Percentiles rank a stretch among this genome's conserved stretches.
These are phyloP conservation scores for Pseudomyrmex concolor DNA, from an alignment of 1,140 invertebrate species.

Conservation along the genomic window DNA sequence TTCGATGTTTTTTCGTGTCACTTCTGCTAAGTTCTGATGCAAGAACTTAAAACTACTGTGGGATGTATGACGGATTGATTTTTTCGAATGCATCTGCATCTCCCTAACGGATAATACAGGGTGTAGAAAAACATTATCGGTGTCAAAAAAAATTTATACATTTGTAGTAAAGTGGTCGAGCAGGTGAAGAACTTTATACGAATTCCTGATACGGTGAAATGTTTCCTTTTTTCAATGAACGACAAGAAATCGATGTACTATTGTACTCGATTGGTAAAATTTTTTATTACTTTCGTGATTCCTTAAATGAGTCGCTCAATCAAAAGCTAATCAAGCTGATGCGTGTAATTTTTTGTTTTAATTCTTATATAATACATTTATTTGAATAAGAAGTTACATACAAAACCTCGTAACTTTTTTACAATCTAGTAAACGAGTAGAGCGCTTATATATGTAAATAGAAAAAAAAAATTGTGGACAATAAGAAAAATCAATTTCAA, in stretches of 20 bases:
- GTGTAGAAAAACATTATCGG: constrained; percentile 34
- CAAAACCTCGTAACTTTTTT: constrained; percentile 13
- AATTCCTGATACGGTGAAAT: constrained; percentile 2
- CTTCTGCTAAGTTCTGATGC: background rate
- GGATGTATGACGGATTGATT: constrained; percentile 12
- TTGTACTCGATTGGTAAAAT: background rate
- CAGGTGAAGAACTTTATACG: constrained; percentile 30
- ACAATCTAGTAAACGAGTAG: constrained; percentile 36
- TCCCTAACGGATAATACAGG: constrained; percentile 46
- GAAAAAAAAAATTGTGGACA: constrained; percentile 36
- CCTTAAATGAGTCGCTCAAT: constrained; percentile 24
- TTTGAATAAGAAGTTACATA: constrained; percentile 21
- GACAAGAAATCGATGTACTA: background rate
- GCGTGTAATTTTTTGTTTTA: constrained; percentile 19
- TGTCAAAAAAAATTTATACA: constrained; percentile 12
- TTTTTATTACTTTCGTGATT: constrained; percentile 22
- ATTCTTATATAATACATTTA: constrained; percentile 21
- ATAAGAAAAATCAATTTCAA: constrained; percentile 57
- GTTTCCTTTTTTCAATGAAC: constrained; percentile 5
- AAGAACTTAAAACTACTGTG: background rate
- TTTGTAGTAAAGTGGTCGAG: constrained; percentile 19
- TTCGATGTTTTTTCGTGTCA: background rate
- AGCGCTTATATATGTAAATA: constrained; percentile 53
- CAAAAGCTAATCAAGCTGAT: background rate
- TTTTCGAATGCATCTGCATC: constrained; percentile 16